Evolutionary conservation across 2,888 invertebrate species (phyloP), one percentile per base, ranked within the genome.

Genomic region (Neoitamus cyanurus): DNA sequence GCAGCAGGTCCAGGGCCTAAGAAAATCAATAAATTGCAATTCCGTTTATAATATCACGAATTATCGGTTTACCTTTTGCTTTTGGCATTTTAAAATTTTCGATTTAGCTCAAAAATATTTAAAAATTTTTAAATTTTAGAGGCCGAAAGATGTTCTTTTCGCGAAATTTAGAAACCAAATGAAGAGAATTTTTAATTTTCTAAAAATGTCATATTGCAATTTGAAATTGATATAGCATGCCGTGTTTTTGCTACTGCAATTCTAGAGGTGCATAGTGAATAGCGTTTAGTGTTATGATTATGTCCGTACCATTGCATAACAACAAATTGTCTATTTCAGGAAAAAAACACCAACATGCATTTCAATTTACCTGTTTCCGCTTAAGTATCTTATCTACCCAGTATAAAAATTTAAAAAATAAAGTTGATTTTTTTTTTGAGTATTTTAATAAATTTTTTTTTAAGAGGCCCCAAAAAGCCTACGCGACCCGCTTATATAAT

Each of bases 1-100:
- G 92, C 92, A 13, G 92, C 93, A 15, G 94, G 94, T 80, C 94
- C 94, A 86, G 94, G 94, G 84, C 94, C 94, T 91, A 58, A 25
- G 11, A 9, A 34, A 34, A n/a, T n/a, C n/a, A 34, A 34, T 5
- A 25, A 9, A 58, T 25, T 58, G 3, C 5, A 58, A 3, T 25
- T 9, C 34, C 7, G 34, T 34, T 34, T 34, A 34, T n/a, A 34
- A 34, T 5, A 34, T 34, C 3, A 5, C 34, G 7, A 34, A 34
- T 5, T 7, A 34, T 34, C 3, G 7, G 7, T 34, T 58, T 20
- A 58, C 58, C 58, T 58, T 7, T 58, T 15, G n/a, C 9, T 58
- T 58, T 58, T 0, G 2, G 9, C 58, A 58, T 58, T 7, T 42
- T n/a, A 42, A 42, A 42, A 42, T 42, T 20, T 58, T 20, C 9